phyloP scores from a whole-genome alignment of 2,888 invertebrate genomes.

The Tenodera sinensis region DNA sequence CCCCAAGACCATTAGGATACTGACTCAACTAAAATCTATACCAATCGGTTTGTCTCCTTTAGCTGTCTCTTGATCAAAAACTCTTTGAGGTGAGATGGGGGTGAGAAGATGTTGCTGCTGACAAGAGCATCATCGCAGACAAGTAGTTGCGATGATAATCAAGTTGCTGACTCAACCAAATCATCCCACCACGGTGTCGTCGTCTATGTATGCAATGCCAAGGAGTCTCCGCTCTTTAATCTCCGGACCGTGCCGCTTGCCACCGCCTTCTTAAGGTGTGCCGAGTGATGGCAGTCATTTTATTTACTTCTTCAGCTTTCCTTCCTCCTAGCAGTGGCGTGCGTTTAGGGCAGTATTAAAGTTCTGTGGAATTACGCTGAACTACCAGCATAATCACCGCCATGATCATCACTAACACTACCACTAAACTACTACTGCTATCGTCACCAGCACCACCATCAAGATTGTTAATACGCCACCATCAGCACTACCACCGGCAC shows the following conservation, averaged over 20 bases:
- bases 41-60: neutral
- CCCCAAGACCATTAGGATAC: neutral
- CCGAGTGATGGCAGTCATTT: conserved; percentile 6
- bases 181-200: conserved; percentile 12
- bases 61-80: neutral
- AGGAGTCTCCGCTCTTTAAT: conserved; percentile 3
- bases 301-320: conserved; percentile 1
- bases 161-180: conserved; percentile 20
- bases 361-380: no score
- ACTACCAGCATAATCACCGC: no score
- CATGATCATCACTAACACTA: no score
- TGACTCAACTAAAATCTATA: conserved; percentile 14
- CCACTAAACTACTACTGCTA: no score
- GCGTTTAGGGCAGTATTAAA: no score
- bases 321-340: neutral
- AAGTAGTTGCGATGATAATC: neutral
- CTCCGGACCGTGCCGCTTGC: conserved; percentile 1
- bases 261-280: neutral
- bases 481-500: no score
- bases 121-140: neutral
- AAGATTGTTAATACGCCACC: no score
- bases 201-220: neutral
- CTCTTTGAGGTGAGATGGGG: neutral
- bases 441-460: no score
- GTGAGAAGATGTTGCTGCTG: neutral